Evolutionary conservation across 2,113 vertebrate species (phyloP).

Genomic region (Sceloporus undulatus): DNA sequence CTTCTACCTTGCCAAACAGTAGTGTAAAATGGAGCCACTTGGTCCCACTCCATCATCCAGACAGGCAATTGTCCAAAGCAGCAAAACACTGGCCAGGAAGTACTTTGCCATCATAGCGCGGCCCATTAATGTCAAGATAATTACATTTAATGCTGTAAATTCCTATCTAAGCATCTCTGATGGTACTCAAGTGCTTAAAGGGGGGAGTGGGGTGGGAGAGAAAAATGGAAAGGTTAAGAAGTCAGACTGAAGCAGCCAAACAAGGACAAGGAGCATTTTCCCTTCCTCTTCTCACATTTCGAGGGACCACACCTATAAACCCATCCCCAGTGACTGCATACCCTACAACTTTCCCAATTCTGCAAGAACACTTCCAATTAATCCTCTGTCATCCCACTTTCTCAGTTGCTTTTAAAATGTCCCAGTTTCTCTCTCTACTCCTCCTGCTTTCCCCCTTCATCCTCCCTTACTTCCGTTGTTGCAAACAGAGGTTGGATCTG

Average conservation of each 20-base stretch:
- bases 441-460: too few relatives aligned
- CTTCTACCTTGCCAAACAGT: neutral
- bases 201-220: neutral
- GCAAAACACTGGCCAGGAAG: neutral
- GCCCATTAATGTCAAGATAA: slow-evolving; percentile 16
- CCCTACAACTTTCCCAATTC: too few relatives aligned
- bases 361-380: too few relatives aligned
- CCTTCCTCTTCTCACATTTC: neutral
- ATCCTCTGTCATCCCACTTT: too few relatives aligned
- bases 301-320: neutral
- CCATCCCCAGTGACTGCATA: too few relatives aligned
- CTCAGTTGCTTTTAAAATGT: too few relatives aligned
- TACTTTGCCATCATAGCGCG: neutral
- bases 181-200: neutral
- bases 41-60: neutral
- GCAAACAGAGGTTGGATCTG: too few relatives aligned
- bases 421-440: too few relatives aligned
- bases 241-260: neutral
- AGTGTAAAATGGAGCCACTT: neutral
- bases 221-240: neutral
- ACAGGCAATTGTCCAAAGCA: neutral
- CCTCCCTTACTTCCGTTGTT: too few relatives aligned
- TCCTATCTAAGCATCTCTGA: slow-evolving; percentile 18
- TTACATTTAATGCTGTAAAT: slow-evolving; percentile 21
- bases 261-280: neutral